phyloP scores from a whole-genome alignment of 2,113 vertebrate genomes.

The Python bivittatus region DNA sequence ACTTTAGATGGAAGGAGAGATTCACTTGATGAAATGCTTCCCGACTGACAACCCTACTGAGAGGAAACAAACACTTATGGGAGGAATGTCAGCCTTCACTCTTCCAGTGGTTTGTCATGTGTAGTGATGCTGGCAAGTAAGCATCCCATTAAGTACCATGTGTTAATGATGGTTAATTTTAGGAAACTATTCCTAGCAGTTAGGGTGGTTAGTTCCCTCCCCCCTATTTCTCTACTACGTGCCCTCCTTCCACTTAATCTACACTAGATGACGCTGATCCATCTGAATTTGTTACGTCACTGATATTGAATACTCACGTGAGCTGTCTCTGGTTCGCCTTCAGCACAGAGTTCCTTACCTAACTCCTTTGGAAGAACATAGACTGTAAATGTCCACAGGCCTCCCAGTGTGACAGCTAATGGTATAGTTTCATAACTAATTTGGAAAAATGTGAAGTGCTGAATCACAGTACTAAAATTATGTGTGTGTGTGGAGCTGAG shows the following conservation, averaged over 20 bases:
- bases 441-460: not conserved
- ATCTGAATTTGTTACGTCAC: not conserved
- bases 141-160: not conserved
- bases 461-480: not conserved
- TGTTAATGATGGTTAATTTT: not conserved
- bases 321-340: not conserved
- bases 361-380: not conserved
- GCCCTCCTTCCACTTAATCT: not conserved
- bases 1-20: not conserved
- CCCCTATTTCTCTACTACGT: too few relatives aligned
- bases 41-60: not conserved
- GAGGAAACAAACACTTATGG: not conserved
- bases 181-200: not conserved
- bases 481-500: not conserved
- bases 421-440: not conserved
- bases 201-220: not conserved
- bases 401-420: not conserved
- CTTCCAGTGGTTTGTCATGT: not conserved
- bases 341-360: slow-evolving; percentile 5
- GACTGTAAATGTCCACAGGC: not conserved
- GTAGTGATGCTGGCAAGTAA: not conserved
- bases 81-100: not conserved
- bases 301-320: not conserved
- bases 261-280: not conserved
- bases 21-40: not conserved